These are phyloP conservation scores for Papilio helenus DNA, from an alignment of 1,140 invertebrate species.

Conservation along the genomic window DNA sequence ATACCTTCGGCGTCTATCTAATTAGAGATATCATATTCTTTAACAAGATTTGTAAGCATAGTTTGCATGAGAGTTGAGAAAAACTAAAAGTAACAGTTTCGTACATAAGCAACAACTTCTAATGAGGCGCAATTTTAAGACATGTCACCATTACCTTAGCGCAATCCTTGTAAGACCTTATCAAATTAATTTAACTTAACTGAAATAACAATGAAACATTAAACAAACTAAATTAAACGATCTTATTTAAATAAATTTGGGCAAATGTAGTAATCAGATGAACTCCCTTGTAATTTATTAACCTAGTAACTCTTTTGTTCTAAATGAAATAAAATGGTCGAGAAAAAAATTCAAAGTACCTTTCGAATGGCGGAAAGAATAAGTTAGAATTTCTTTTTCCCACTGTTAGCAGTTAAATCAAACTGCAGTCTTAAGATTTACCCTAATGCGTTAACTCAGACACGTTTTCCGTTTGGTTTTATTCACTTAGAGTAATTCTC, in stretches of 20 bases:
- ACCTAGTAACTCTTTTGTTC: background rate
- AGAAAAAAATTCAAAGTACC: background rate
- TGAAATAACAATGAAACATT: background rate
- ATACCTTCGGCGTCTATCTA: too few relatives aligned
- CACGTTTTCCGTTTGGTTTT: background rate
- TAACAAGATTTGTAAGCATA: too few relatives aligned
- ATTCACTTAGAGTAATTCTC: background rate
- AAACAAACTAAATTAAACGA: background rate
- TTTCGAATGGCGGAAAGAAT: background rate
- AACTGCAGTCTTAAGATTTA: conserved; percentile 11
- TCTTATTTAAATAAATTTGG: background rate
- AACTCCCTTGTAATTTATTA: background rate
- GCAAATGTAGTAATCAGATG: background rate
- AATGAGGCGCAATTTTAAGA: background rate
- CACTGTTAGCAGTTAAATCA: background rate
- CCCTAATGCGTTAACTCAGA: conserved; percentile 4
- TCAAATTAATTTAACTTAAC: background rate
- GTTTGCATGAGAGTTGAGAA: background rate
- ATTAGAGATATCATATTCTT: too few relatives aligned
- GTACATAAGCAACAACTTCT: background rate
- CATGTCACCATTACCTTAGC: background rate
- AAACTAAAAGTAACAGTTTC: background rate
- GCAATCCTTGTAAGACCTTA: background rate
- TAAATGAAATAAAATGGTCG: background rate
- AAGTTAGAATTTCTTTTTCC: background rate